Conservation (phyloP, 2,797 vertebrate species). For the Arctocebus calabarensis region DNA sequence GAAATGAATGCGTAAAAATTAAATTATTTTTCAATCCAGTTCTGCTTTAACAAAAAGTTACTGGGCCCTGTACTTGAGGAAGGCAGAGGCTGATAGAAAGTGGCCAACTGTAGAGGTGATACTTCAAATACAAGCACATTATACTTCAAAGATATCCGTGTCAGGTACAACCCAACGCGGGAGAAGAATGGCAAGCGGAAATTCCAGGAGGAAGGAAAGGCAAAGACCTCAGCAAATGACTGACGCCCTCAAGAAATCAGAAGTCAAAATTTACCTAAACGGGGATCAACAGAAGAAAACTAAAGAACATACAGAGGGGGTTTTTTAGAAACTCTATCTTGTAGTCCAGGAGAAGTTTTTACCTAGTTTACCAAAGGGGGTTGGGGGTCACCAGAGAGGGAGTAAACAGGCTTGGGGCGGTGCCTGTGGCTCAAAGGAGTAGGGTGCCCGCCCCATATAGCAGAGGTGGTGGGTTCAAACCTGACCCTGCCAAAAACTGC, state of each 20-base stretch:
- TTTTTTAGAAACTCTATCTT: background rate
- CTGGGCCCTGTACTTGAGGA: background rate
- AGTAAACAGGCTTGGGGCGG: too few species aligned
- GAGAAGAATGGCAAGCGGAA: background rate
- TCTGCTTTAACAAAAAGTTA: constrained; percentile 30
- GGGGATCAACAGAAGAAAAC: background rate
- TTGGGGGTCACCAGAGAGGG: too few species aligned
- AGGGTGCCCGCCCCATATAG: too few species aligned
- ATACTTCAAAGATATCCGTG: background rate
- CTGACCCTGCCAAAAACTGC: too few species aligned
- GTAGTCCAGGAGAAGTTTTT: background rate
- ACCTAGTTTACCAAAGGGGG: too few species aligned
- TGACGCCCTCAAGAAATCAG: background rate
- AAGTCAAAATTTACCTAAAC: background rate
- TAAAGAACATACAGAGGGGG: too few species aligned
- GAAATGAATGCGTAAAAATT: background rate
- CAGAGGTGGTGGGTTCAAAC: too few species aligned
- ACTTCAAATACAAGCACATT: background rate
- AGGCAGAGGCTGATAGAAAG: background rate
- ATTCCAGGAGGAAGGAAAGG: background rate
- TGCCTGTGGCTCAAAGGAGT: too few species aligned
- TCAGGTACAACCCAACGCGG: background rate
- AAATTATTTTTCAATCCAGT: background rate
- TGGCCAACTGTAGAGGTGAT: background rate
- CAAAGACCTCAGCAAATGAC: background rate